Conservation (phyloP, 2,113 vertebrate species). For the Nesogale talazaci region DNA sequence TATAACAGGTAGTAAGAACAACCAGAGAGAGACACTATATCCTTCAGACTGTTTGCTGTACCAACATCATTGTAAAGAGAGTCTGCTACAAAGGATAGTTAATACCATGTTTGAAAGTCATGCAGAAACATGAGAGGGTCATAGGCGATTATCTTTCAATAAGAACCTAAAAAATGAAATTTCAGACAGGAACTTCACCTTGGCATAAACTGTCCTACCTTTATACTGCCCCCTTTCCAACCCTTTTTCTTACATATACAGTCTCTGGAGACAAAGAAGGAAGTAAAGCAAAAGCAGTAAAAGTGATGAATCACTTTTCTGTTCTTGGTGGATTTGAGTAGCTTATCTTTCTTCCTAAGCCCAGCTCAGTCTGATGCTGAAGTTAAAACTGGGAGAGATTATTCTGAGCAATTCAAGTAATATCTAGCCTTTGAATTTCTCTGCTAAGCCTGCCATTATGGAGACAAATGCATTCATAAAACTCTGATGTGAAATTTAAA, state of each 20-base stretch:
- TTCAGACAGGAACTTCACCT: not conserved
- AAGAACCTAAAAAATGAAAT: not conserved
- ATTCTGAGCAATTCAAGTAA: not conserved
- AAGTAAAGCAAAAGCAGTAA: no score
- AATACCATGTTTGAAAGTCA: not conserved
- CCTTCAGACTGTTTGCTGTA: not conserved
- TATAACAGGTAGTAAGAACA: not conserved
- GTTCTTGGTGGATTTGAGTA: not conserved
- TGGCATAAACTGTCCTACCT: not conserved
- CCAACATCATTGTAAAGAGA: constrained; percentile 2
- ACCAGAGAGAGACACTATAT: not conserved
- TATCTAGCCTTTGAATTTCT: not conserved
- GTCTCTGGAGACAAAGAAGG: not conserved
- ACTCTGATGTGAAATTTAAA: constrained; percentile 6
- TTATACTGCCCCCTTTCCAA: not conserved
- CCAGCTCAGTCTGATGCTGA: not conserved
- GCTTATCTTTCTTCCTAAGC: not conserved
- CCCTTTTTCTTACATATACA: not conserved
- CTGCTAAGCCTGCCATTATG: not conserved
- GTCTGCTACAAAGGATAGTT: not conserved
- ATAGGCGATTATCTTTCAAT: not conserved
- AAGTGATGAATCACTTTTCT: not conserved
- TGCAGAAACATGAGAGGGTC: not conserved
- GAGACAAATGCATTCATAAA: not conserved
- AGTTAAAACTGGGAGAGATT: not conserved